A percentile compares a stretch with the other conserved stretches of the same genome.
Conservation (phyloP, 1,140 invertebrate genomes). For the Coelopa frigida region DNA sequence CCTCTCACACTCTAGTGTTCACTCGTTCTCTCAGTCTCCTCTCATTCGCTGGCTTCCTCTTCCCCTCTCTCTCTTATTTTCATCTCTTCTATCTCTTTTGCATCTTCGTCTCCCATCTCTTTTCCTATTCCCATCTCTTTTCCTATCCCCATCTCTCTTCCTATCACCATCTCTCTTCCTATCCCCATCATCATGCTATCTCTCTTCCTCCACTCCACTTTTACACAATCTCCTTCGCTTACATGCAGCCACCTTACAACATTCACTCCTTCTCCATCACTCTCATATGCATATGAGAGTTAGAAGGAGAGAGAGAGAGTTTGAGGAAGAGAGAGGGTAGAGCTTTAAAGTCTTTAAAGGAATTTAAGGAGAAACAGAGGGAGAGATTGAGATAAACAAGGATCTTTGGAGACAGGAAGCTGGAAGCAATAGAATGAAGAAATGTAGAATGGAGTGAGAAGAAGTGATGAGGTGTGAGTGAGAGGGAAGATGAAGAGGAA, state of each 20-base stretch:
- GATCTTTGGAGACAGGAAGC: too few relatives aligned
- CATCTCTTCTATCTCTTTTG: not conserved
- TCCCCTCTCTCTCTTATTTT: not conserved
- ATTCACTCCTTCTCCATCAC: not conserved
- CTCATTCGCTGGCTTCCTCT: not conserved
- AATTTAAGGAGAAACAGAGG: too few relatives aligned
- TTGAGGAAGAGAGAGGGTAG: not conserved
- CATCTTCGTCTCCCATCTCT: not conserved
- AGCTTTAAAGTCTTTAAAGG: too few relatives aligned
- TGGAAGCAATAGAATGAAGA: too few relatives aligned
- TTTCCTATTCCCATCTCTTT: not conserved
- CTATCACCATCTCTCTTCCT: not conserved
- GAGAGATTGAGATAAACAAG: too few relatives aligned
- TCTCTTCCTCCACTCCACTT: not conserved
- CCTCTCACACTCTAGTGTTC: not conserved
- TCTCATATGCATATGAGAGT: too few relatives aligned
- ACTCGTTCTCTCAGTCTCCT: not conserved
- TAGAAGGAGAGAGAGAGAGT: too few relatives aligned
- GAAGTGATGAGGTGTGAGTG: too few relatives aligned
- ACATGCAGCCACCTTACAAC: not conserved
- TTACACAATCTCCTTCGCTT: not conserved
- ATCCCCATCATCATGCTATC: not conserved
- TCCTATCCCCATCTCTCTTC: too few relatives aligned
- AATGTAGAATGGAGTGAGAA: too few relatives aligned
- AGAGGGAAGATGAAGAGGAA: too few relatives aligned